Conservation (phyloP, 2,113 vertebrate species). For the Apteryx owenii region DNA sequence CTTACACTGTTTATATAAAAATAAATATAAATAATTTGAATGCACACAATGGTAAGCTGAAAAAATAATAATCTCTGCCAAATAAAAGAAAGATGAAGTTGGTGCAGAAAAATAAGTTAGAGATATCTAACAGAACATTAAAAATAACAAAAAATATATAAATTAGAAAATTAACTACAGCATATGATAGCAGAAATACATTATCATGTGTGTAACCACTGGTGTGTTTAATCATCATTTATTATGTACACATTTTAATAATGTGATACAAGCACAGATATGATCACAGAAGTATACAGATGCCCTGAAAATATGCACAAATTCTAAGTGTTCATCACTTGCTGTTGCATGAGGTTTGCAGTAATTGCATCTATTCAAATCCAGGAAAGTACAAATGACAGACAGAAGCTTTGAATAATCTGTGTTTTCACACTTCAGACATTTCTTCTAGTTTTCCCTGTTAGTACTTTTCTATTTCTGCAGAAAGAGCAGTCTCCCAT, state of each 20-base stretch:
- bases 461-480: background rate
- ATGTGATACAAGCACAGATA: background rate
- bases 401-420: background rate
- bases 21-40: conserved; percentile 33
- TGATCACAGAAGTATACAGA: background rate
- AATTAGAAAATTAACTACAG: background rate
- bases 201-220: background rate
- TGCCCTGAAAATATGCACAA: background rate
- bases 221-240: background rate
- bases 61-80: conserved; percentile 8
- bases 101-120: background rate
- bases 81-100: conserved; percentile 1
- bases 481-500: background rate
- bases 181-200: background rate
- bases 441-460: background rate
- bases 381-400: background rate
- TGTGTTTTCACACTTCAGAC: background rate
- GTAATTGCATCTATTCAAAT: background rate
- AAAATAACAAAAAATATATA: background rate
- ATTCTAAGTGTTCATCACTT: background rate
- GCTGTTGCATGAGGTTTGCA: background rate
- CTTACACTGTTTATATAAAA: background rate
- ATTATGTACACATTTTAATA: background rate
- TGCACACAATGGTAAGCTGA: background rate
- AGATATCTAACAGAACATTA: background rate